A percentile compares a stretch with the other conserved stretches of the same genome.
phyloP scores from a whole-genome alignment of 1,140 invertebrate genomes.

The Glomeris maerens region DNA sequence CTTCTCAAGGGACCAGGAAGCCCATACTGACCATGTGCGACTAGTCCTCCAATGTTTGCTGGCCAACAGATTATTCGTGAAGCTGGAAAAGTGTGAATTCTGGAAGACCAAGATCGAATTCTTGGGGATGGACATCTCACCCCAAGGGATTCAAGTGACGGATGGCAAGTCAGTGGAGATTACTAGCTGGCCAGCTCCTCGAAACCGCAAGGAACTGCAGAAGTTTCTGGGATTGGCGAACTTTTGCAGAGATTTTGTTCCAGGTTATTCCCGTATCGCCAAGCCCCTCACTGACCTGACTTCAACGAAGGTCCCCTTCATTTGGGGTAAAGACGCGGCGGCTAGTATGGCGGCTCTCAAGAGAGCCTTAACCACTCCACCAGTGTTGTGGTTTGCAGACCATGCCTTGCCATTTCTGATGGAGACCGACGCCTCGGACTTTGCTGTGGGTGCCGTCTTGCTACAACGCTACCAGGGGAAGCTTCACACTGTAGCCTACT shows the following conservation, averaged over 20 bases:
- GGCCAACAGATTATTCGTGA: constrained; percentile 5
- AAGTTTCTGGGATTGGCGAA: constrained; percentile 24
- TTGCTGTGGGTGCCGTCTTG: not conserved
- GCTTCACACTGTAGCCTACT: not conserved
- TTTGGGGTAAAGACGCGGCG: not conserved
- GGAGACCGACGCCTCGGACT: not conserved
- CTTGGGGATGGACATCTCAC: constrained; percentile 6
- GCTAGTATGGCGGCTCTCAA: not conserved
- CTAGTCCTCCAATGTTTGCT: not conserved
- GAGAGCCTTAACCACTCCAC: not conserved
- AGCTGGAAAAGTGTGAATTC: constrained; percentile 10
- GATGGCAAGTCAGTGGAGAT: constrained; percentile 8
- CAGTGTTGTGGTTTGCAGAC: not conserved
- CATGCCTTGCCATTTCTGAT: not conserved
- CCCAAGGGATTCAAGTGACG: not conserved
- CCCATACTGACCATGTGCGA: constrained; percentile 3
- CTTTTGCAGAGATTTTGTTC: constrained; percentile 29
- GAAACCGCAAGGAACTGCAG: constrained; percentile 14
- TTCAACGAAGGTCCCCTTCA: not conserved
- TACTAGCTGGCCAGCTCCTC: constrained; percentile 8
- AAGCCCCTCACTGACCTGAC: constrained; percentile 14
- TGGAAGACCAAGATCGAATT: constrained; percentile 1
- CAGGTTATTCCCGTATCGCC: constrained; percentile 17
- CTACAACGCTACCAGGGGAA: not conserved
- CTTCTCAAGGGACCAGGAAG: constrained; percentile 1